Percentiles rank a stretch among this genome's conserved stretches.
Evolutionary conservation across 1,140 invertebrate species (phyloP).

Genomic region (Halyomorpha halys): DNA sequence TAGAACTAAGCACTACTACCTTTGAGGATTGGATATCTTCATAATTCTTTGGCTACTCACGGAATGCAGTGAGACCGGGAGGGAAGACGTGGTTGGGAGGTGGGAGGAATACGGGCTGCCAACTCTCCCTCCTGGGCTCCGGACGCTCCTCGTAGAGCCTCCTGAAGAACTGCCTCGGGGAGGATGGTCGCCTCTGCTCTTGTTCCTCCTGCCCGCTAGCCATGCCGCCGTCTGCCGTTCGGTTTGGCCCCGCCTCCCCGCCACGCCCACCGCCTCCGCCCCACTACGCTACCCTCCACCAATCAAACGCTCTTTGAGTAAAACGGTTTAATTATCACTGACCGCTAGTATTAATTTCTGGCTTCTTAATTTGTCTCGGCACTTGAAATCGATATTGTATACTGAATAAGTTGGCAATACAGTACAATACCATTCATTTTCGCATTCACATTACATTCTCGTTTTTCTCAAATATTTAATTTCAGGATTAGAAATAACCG

Average conservation of each 20-base stretch:
- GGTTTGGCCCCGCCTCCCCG: neutral
- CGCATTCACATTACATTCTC: no score
- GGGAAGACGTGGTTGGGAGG: constrained; percentile 23
- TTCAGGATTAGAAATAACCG: no score
- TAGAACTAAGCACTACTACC: no score
- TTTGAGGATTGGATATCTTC: no score
- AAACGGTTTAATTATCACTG: no score
- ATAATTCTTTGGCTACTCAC: neutral
- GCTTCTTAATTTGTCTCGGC: no score
- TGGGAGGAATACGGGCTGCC: constrained; percentile 6
- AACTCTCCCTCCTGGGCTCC: neutral
- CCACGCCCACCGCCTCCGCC: neutral
- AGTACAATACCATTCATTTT: no score
- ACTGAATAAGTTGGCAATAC: no score
- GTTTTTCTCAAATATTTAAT: no score
- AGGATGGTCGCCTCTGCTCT: constrained; percentile 11
- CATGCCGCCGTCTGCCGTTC: neutral
- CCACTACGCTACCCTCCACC: neutral
- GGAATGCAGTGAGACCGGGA: constrained; percentile 22
- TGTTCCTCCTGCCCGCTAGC: neutral
- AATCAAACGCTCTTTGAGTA: no score
- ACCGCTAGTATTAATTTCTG: no score
- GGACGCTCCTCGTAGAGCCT: constrained; percentile 15
- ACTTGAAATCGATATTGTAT: no score
- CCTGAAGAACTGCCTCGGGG: constrained; percentile 20